Conservation (phyloP, 2,797 vertebrate genomes). For the Mus spretus region DNA sequence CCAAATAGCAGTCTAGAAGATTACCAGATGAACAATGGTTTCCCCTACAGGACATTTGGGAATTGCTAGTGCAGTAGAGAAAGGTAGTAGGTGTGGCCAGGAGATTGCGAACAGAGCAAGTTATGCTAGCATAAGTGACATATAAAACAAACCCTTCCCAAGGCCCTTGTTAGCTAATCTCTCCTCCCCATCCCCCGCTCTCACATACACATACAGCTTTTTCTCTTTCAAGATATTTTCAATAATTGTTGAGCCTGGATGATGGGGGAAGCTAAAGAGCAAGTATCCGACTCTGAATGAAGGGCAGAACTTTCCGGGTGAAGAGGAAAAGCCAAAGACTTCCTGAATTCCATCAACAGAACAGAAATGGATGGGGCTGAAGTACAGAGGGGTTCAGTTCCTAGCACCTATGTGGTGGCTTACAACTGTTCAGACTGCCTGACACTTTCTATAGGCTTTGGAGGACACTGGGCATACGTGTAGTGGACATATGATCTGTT, state of each 20-base stretch:
- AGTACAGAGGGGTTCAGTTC: background rate
- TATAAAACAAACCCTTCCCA: background rate
- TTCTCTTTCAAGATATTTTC: background rate
- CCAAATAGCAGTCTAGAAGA: background rate
- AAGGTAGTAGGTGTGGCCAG: background rate
- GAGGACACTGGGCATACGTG: background rate
- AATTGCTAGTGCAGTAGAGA: background rate
- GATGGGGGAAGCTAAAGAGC: background rate
- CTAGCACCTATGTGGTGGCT: background rate
- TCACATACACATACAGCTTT: background rate
- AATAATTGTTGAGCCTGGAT: background rate
- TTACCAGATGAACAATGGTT: background rate
- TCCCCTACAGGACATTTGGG: background rate
- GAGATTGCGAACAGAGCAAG: background rate
- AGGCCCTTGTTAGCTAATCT: background rate
- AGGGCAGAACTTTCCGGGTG: background rate
- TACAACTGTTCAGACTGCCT: background rate
- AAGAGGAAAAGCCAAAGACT: background rate
- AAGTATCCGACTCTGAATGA: background rate
- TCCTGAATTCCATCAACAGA: background rate
- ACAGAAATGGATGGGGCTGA: background rate
- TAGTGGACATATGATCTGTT: no score
- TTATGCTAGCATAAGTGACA: background rate
- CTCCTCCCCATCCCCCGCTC: background rate
- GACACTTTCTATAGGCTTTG: background rate